A percentile compares a stretch with the other conserved stretches of the same genome.
These are phyloP conservation scores for Drosophila trapezifrons DNA, from an alignment of 1,140 invertebrate genomes.

Conservation along the genomic window DNA sequence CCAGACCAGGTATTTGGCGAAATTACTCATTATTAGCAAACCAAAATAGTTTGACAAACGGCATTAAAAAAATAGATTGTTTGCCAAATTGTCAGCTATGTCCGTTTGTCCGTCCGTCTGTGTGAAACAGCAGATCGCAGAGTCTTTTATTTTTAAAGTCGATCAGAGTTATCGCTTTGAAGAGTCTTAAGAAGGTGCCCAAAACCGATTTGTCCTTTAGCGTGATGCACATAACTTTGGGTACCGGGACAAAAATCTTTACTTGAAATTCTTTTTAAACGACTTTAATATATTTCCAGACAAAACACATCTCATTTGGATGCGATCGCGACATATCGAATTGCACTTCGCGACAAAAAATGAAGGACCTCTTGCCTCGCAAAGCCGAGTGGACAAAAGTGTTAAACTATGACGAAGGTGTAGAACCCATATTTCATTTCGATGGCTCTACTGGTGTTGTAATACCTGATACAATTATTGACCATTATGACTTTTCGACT, in stretches of 20 bases:
- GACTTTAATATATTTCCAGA: constrained; percentile 45
- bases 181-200: too few species aligned
- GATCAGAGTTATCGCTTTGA: too few species aligned
- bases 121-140: too few species aligned
- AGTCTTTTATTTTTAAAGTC: too few species aligned
- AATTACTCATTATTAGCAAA: too few species aligned
- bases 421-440: constrained; percentile 97
- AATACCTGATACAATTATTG: constrained; percentile 89
- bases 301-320: constrained; percentile 84
- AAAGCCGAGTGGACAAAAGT: constrained; percentile 94
- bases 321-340: constrained; percentile 83
- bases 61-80: too few species aligned
- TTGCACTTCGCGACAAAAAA: constrained; percentile 82
- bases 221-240: too few species aligned
- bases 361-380: constrained; percentile 93
- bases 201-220: too few species aligned
- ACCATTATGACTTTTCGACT: constrained; percentile 72
- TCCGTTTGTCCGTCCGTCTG: too few species aligned
- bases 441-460: constrained; percentile 95
- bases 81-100: too few species aligned
- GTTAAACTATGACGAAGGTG: constrained; percentile 94
- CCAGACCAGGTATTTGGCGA: too few species aligned
- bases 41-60: too few species aligned
- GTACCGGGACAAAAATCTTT: neutral
- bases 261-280: neutral